Conservation (phyloP, 2,888 invertebrate genomes). For the Rhodophaea formosa region DNA sequence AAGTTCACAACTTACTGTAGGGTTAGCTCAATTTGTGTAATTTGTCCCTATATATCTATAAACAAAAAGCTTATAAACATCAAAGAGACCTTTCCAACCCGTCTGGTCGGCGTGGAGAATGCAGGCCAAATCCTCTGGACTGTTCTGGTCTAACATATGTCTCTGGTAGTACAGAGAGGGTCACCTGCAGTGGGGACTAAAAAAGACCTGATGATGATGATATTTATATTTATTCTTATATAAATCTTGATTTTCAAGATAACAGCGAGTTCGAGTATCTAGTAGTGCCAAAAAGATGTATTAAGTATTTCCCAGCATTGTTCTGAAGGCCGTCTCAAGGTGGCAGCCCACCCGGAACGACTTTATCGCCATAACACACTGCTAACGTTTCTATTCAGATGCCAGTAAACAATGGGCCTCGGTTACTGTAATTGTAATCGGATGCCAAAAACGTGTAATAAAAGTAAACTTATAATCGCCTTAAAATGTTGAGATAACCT, state of each 20-base stretch:
- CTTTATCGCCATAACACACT: conserved; percentile 35
- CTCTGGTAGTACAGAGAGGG: no score
- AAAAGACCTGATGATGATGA: no score
- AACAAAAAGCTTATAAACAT: no score
- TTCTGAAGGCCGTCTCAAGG: conserved; percentile 53
- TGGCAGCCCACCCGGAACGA: conserved; percentile 48
- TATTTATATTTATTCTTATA: no score
- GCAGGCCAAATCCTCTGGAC: no score
- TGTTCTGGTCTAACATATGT: no score
- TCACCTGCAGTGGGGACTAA: no score
- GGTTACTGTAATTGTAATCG: conserved; percentile 3
- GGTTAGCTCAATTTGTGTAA: no score
- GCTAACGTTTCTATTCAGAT: conserved; percentile 34
- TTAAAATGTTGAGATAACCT: not conserved
- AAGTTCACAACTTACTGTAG: no score
- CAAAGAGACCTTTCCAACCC: no score
- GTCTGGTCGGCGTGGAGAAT: no score
- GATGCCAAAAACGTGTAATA: conserved; percentile 2
- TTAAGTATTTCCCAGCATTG: conserved; percentile 38
- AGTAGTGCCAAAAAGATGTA: conserved; percentile 31
- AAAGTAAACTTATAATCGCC: not conserved
- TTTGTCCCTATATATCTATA: no score
- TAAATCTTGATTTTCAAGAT: not conserved
- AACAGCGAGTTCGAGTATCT: not conserved
- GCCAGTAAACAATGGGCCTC: conserved; percentile 19